A percentile compares a stretch with the other conserved stretches of the same genome.
Evolutionary conservation across 2,113 vertebrate genomes (phyloP).

Genomic region (Delphinus delphis): DNA sequence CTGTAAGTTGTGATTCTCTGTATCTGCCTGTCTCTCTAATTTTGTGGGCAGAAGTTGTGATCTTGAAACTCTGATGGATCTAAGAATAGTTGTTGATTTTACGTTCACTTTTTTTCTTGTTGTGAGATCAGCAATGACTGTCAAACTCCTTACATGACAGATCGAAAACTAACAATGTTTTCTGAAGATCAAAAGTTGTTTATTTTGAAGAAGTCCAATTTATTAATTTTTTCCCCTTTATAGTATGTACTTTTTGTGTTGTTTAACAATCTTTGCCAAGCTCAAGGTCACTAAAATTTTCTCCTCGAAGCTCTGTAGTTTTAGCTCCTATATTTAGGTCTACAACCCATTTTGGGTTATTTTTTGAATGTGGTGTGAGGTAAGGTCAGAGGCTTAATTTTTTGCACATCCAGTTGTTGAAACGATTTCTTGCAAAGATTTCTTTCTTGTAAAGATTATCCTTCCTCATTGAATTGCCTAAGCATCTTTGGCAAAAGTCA

Average conservation of each 20-base stretch:
- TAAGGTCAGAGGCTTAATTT: neutral
- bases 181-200: neutral
- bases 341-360: neutral
- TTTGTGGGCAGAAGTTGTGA: neutral
- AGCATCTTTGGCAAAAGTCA: neutral
- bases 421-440: neutral
- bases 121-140: neutral
- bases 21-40: neutral
- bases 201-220: neutral
- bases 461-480: neutral
- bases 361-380: neutral
- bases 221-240: neutral
- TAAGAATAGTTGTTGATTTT: neutral
- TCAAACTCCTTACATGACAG: neutral
- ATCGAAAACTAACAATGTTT: neutral
- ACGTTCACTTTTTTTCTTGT: neutral
- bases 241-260: neutral
- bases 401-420: neutral
- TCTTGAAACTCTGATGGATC: neutral
- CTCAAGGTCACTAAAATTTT: neutral
- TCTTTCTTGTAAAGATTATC: neutral
- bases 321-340: neutral
- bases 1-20: neutral
- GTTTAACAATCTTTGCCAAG: neutral
- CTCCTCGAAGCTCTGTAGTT: neutral